Base-by-base conservation (phyloP, 2,113 vertebrate species). In the Peromyscus leucopus region DNA sequence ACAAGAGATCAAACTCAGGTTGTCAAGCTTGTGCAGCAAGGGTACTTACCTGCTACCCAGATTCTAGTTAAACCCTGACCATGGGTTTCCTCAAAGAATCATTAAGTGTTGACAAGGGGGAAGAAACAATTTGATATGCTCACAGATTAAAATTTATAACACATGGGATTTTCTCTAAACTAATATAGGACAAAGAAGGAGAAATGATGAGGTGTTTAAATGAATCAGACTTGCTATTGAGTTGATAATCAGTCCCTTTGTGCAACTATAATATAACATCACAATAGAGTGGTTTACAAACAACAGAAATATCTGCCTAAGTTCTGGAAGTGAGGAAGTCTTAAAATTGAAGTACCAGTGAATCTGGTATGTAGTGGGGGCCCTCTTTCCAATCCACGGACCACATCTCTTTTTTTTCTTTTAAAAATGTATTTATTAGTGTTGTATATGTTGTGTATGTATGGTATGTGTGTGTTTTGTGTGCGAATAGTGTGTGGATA, bases 91-190 rank as follows among this genome's bases (percentile, higher is more conserved):
- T 59, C 55, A 83, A 24, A 82, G 33, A 15, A 21, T 59, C 33
- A 22, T 22, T 12, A 82, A 59, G 55, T n/a, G 33, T 59, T 59
- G 55, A 59, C 21, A n/a, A 13, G 79, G 21, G 10, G 5, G 69
- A n/a, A 83, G 11, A 83, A 39, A 24, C 51, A 72, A 24, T 19
- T 16, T 48, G 24, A 63, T 76, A 82, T 1, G 42, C 7, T 85
- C 67, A 91, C 26, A 86, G 31, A 65, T 92, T 89, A 72, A 69
- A 90, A 24, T 80, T 80, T 63, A 1, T 46, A 86, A 19, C 55
- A 75, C 28, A 31, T 76, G 16, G 33, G 7, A 39, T 76, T 86
- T 95, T 57, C 71, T 94, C 91, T 57, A 84, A 89, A 72, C 88
- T 69, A 80, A 76, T 24, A 76, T 26, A 63, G 9, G 33, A 31